Percentiles rank a stretch among this genome's conserved stretches.
Conservation (phyloP, 2,113 vertebrate species). For the Rhinopomastus cyanomelas region DNA sequence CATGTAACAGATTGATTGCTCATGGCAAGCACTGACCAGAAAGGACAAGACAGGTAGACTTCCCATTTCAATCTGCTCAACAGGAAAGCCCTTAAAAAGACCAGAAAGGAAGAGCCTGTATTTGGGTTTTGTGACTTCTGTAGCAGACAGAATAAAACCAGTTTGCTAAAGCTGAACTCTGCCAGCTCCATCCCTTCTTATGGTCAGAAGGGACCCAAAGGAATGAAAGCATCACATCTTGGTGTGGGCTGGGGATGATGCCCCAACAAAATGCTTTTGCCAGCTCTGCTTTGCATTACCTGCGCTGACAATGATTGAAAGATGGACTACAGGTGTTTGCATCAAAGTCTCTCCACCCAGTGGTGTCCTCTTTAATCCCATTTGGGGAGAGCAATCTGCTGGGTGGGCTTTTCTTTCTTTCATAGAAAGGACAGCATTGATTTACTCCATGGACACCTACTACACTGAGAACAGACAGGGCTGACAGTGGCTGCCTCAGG, state of each 20-base stretch:
- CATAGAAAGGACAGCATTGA: background rate
- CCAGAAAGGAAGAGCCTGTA: background rate
- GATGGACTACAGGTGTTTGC: background rate
- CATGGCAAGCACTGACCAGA: background rate
- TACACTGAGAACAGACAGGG: background rate
- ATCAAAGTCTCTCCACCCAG: background rate
- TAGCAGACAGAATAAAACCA: background rate
- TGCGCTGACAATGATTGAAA: background rate
- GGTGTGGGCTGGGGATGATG: accelerated
- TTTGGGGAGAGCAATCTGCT: background rate
- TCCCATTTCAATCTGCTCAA: background rate
- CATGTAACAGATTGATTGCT: background rate
- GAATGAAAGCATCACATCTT: accelerated
- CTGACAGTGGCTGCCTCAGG: background rate
- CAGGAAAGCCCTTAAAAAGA: background rate
- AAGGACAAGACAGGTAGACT: background rate
- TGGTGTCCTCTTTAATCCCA: background rate
- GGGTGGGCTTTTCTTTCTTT: background rate
- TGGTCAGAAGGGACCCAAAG: background rate
- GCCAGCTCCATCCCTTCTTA: background rate
- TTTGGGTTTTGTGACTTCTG: background rate
- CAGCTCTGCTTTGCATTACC: background rate
- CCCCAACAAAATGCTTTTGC: background rate
- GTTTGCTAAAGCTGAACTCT: background rate
- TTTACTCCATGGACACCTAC: background rate